phyloP scores from a whole-genome alignment of 2,888 invertebrate genomes.

The Blastobasis lacticolella region DNA sequence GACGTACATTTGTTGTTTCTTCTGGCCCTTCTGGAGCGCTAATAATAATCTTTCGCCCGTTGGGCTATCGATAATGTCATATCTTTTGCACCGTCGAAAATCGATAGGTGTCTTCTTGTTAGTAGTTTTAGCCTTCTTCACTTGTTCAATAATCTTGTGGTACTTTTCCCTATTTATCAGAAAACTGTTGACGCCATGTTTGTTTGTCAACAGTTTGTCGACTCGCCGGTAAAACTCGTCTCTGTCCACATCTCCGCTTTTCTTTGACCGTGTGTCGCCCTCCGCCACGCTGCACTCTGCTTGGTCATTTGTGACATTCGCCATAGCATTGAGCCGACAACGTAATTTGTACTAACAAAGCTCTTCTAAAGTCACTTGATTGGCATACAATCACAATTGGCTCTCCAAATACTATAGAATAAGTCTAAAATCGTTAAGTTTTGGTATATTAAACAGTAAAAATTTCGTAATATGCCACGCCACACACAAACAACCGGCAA shows the following conservation, averaged over 20 bases:
- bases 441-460: background rate
- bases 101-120: constrained; percentile 28
- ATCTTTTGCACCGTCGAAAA: constrained; percentile 37
- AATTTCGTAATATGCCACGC: background rate
- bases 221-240: constrained; percentile 33
- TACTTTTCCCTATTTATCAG: constrained; percentile 33
- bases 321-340: no score
- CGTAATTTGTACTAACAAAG: no score
- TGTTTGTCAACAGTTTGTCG: constrained; percentile 22
- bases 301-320: constrained; percentile 7
- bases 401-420: background rate
- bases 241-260: constrained; percentile 22
- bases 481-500: constrained; percentile 23
- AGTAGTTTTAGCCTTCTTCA: constrained; percentile 28
- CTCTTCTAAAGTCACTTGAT: no score
- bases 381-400: no score
- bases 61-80: constrained; percentile 28
- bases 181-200: constrained; percentile 28
- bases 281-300: background rate
- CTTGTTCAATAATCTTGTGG: constrained; percentile 25
- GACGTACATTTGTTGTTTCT: constrained; percentile 24
- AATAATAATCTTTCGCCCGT: constrained; percentile 32
- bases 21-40: constrained; percentile 18
- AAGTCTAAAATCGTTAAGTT: background rate
- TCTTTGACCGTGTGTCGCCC: background rate